Conservation (phyloP, 2,888 invertebrate species). For the Drosophila neutralis region DNA sequence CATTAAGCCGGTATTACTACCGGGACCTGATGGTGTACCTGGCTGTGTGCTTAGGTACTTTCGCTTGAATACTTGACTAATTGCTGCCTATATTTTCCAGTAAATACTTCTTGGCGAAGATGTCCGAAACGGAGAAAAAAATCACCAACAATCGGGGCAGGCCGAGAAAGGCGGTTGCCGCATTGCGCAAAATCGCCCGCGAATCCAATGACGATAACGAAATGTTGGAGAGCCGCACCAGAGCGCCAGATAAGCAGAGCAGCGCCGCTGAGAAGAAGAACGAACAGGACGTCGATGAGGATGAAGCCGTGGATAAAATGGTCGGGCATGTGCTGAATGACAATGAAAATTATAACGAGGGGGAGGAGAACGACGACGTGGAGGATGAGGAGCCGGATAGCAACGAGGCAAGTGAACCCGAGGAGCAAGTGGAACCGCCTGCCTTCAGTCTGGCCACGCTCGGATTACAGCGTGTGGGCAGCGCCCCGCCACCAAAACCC, state of each 20-base stretch:
- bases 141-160: conserved; percentile 36
- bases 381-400: conserved; percentile 48
- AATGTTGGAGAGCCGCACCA: conserved; percentile 6
- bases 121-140: conserved; percentile 53
- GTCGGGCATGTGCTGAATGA: conserved; percentile 20
- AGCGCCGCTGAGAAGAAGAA: conserved; percentile 21
- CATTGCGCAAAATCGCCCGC: conserved; percentile 23
- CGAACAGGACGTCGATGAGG: conserved; percentile 25
- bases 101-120: conserved; percentile 39
- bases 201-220: conserved; percentile 40
- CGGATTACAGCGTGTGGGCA: conserved; percentile 92
- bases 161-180: conserved; percentile 45
- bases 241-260: background rate
- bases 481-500: conserved; percentile 89
- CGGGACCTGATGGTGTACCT: too few species aligned
- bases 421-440: conserved; percentile 89
- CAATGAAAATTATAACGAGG: conserved; percentile 24
- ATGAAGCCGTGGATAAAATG: conserved; percentile 10
- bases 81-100: conserved; percentile 29
- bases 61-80: background rate
- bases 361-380: conserved; percentile 2
- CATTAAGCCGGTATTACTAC: too few species aligned
- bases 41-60: too few species aligned
- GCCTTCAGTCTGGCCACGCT: conserved; percentile 92
- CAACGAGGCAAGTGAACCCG: conserved; percentile 84